Evolutionary conservation across 2,797 vertebrate genomes (phyloP), one percentile per base, ranked within the genome.

Genomic region (Falco berigora): DNA sequence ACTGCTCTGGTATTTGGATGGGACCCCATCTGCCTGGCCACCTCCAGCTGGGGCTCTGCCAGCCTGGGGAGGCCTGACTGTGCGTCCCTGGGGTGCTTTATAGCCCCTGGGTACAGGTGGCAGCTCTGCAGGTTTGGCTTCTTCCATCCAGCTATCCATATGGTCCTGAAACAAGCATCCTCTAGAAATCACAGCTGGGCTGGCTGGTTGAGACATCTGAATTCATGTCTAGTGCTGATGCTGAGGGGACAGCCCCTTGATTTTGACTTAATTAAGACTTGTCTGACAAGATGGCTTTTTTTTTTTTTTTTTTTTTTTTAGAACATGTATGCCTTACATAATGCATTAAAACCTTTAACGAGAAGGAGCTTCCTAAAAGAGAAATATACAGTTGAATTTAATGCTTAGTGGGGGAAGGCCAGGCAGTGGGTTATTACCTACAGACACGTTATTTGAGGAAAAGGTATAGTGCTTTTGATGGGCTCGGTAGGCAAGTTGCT

Each of bases 381-480:
- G 34, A 58, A 78, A 8, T 2, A 6, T 0, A 2, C 14, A 5
- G 61, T 12, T 24, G 44, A 24, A 55, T 27, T 36, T 4, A 21
- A 13, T 0, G 2, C 1, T 9, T 5, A 1, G 3, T 1, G 8
- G 40, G 28, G 32, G 19, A 25, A n/a, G 36, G 25, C 56, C 14
- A 0, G 9, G 44, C 22, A 9, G 10, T 8, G 40, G 9, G 24
- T 75, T 53, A 58, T 34, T 40, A 61, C 42, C 47, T 19, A 1
- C 10, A 21, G 27, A 2, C 36, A 0, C 0, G 0, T 13, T 28
- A 3, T 21, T 6, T 38, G 46, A 19, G n/a, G 14, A 28, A 2
- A 3, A 40, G 21, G 1, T 16, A 4, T 4, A 27, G 20, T 16
- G 21, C 3, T 62, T n/a, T 62, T 19, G 10, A 21, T 2, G 52